Percentiles rank a stretch among this genome's conserved stretches.
phyloP scores from a whole-genome alignment of 2,113 vertebrate species.

The Psittacara wagleri region DNA sequence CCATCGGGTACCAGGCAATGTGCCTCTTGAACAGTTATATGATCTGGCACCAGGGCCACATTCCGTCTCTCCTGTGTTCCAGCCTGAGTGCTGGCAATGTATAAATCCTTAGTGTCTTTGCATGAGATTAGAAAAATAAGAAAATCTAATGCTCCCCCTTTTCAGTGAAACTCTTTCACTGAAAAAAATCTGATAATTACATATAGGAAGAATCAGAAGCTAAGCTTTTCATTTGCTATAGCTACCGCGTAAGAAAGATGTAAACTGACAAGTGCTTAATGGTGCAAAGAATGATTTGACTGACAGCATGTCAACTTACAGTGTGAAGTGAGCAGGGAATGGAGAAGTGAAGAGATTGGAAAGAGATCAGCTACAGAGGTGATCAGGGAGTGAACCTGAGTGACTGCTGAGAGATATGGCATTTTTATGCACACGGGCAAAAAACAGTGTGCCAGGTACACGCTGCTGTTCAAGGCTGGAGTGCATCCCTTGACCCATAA shows the following conservation, averaged over 20 bases:
- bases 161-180: neutral
- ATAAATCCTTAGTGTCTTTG: neutral
- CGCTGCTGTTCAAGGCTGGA: neutral
- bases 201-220: neutral
- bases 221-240: neutral
- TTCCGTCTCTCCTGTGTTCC: neutral
- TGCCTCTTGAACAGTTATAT: neutral
- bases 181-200: neutral
- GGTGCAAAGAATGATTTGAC: constrained; percentile 9
- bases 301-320: neutral
- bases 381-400: neutral
- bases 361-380: neutral
- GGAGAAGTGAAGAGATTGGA: neutral
- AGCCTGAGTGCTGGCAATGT: neutral
- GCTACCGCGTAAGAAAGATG: neutral
- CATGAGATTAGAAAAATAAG: neutral
- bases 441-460: neutral
- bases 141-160: neutral
- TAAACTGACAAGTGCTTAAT: constrained; percentile 8
- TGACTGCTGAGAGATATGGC: neutral
- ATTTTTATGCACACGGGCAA: neutral
- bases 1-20: accelerated
- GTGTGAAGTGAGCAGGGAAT: neutral
- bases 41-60: neutral
- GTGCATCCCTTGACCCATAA: neutral